Conservation (phyloP, 2,888 invertebrate species). For the Ectropis crepuscularia region DNA sequence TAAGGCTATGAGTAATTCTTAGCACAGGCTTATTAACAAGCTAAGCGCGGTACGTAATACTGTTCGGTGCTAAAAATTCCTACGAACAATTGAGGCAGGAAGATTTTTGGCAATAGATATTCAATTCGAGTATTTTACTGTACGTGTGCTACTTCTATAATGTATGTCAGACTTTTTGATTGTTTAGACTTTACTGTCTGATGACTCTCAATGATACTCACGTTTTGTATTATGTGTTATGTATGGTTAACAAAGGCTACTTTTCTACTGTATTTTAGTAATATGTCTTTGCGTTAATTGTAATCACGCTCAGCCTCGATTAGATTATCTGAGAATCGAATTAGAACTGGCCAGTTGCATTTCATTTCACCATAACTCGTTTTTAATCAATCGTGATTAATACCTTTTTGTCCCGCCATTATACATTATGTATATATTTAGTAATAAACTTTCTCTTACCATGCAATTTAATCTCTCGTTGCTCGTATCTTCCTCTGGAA, state of each 20-base stretch:
- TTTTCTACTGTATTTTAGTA: neutral
- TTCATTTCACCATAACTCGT: neutral
- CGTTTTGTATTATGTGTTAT: neutral
- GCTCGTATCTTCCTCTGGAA: too few relatives aligned
- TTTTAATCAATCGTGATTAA: neutral
- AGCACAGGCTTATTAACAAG: constrained; percentile 35
- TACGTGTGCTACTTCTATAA: neutral
- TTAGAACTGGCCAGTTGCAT: neutral
- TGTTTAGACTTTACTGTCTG: neutral
- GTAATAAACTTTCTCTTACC: too few relatives aligned
- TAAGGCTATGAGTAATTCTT: constrained; percentile 35
- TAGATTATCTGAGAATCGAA: neutral
- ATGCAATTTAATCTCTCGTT: too few relatives aligned
- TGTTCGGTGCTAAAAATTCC: constrained; percentile 27
- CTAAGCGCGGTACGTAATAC: constrained; percentile 29
- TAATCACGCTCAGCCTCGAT: neutral
- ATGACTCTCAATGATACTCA: neutral
- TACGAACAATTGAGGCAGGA: constrained; percentile 17
- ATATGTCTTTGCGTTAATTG: neutral
- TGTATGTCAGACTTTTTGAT: neutral
- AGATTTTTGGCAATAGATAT: constrained; percentile 20
- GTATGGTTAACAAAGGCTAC: neutral
- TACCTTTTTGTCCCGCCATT: neutral
- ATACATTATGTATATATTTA: too few relatives aligned
- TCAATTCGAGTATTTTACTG: constrained; percentile 1